These are phyloP conservation scores for Saxidomus purpurata DNA, from an alignment of 1,140 invertebrate species.

Conservation along the genomic window DNA sequence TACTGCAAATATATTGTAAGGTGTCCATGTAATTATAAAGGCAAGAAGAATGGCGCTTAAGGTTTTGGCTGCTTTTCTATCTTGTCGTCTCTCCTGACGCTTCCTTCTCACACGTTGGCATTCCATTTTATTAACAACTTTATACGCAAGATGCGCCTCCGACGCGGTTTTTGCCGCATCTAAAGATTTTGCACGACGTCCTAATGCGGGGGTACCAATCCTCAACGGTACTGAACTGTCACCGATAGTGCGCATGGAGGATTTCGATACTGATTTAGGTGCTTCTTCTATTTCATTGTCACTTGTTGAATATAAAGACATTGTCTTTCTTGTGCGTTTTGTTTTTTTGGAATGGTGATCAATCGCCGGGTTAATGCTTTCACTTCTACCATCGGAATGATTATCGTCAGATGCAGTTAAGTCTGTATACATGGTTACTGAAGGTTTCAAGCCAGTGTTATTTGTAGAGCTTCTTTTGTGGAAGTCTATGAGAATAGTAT, in stretches of 20 bases:
- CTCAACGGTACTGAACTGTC: constrained; percentile 64
- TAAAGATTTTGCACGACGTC: constrained; percentile 75
- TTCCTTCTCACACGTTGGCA: constrained; percentile 76
- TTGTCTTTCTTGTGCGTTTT: neutral
- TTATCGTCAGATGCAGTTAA: constrained; percentile 6
- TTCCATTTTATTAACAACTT: constrained; percentile 78
- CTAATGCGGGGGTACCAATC: constrained; percentile 81
- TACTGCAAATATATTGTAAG: constrained; percentile 95
- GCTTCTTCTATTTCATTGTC: constrained; percentile 30
- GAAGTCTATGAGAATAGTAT: constrained; percentile 72
- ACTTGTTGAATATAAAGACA: constrained; percentile 5
- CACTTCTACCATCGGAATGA: neutral
- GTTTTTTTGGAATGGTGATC: neutral
- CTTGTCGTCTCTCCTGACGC: constrained; percentile 97
- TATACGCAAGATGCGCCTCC: constrained; percentile 80
- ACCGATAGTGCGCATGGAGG: neutral
- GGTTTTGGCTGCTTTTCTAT: constrained; percentile 99
- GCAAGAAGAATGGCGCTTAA: constrained; percentile 97
- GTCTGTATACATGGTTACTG: constrained; percentile 68
- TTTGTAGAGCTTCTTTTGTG: constrained; percentile 56
- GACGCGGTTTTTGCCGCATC: constrained; percentile 80
- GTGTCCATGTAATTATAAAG: constrained; percentile 99
- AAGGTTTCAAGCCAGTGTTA: constrained; percentile 54
- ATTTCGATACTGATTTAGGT: neutral
- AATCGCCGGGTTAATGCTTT: neutral